These are phyloP conservation scores for Serrognathus titanus DNA, from an alignment of 2,888 invertebrate genomes.

Conservation along the genomic window DNA sequence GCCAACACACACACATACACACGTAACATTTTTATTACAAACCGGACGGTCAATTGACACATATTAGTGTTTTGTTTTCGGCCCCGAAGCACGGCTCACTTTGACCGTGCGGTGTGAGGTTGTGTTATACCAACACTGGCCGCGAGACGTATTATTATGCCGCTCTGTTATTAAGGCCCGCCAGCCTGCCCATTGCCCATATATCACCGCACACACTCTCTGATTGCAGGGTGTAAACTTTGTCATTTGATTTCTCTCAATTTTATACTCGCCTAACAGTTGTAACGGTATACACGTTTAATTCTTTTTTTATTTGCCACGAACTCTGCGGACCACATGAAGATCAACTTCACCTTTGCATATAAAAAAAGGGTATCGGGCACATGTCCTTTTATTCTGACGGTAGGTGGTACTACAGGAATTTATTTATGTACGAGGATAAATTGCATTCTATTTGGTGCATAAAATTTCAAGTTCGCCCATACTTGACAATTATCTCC, in stretches of 20 bases:
- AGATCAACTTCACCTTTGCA: no score
- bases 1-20: no score
- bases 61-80: slow-evolving; percentile 35
- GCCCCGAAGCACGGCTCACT: slow-evolving; percentile 29
- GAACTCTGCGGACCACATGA: not conserved
- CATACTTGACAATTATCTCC: no score
- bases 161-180: slow-evolving; percentile 49
- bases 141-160: slow-evolving; percentile 43
- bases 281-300: slow-evolving; percentile 24
- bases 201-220: slow-evolving; percentile 45
- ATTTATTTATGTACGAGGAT: no score
- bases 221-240: slow-evolving; percentile 47
- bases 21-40: slow-evolving; percentile 15
- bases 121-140: slow-evolving; percentile 35
- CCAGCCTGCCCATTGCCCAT: slow-evolving; percentile 47
- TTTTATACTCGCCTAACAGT: slow-evolving; percentile 28
- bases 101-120: slow-evolving; percentile 29
- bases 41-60: slow-evolving; percentile 39
- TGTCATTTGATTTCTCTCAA: slow-evolving; percentile 40
- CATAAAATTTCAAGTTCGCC: no score
- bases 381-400: no score
- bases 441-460: no score
- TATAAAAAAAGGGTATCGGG: no score
- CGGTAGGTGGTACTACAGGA: no score
- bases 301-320: slow-evolving; percentile 4